phyloP scores from a whole-genome alignment of 2,888 invertebrate species.

The Melanophora roralis region DNA sequence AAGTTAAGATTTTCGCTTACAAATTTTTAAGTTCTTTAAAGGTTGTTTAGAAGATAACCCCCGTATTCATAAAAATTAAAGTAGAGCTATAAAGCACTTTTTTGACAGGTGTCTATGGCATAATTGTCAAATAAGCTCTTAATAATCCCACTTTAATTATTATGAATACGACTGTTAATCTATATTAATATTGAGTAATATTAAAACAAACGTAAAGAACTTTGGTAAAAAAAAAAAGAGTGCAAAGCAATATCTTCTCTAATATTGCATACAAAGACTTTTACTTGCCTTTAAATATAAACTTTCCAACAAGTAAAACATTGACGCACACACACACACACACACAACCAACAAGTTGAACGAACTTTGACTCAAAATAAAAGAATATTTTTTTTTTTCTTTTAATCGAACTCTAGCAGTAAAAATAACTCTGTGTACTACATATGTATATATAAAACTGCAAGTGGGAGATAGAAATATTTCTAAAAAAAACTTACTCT shows the following conservation, averaged over 20 bases:
- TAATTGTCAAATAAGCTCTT: too few relatives aligned
- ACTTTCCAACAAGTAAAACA: neutral
- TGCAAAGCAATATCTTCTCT: neutral
- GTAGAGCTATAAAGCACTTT: too few relatives aligned
- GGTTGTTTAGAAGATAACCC: too few relatives aligned
- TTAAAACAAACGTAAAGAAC: too few relatives aligned
- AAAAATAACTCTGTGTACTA: constrained; percentile 33
- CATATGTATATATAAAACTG: neutral
- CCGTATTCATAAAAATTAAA: too few relatives aligned
- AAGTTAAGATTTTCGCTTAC: too few relatives aligned
- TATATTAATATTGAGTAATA: too few relatives aligned
- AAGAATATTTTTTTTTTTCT: constrained; percentile 2
- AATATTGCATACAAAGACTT: constrained; percentile 11
- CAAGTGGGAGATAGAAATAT: neutral
- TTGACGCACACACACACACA: neutral
- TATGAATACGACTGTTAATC: too few relatives aligned
- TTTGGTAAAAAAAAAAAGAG: too few relatives aligned
- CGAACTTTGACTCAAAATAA: constrained; percentile 49
- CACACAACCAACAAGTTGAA: constrained; percentile 47
- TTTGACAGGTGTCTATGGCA: too few relatives aligned
- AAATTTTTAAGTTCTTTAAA: too few relatives aligned
- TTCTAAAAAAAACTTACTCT: neutral
- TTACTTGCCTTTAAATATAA: constrained; percentile 41
- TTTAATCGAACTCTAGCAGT: constrained; percentile 23
- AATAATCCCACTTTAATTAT: too few relatives aligned